Evolutionary conservation across 2,888 invertebrate species (phyloP).

Genomic region (Mesodorylaimus sp.): DNA sequence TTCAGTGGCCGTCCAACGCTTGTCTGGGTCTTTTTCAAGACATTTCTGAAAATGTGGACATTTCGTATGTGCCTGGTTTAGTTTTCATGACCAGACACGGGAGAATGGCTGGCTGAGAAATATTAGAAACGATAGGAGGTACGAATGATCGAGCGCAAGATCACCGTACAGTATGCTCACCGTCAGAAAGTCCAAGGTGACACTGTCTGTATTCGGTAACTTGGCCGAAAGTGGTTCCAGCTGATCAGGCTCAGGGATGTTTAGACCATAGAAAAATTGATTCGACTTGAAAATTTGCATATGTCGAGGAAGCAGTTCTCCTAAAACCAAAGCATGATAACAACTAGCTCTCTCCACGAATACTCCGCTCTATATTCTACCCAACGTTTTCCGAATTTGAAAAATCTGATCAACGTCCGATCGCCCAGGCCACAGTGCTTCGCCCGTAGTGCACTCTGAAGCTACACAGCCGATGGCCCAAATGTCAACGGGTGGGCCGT

Average conservation of each 20-base stretch:
- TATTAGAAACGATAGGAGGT: too few relatives aligned
- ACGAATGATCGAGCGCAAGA: too few relatives aligned
- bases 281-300: conserved; percentile 88
- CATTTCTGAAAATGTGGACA: conserved; percentile 52
- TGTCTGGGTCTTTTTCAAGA: conserved; percentile 75
- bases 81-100: too few relatives aligned
- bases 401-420: conserved; percentile 95
- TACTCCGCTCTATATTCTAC: too few relatives aligned
- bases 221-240: conserved; percentile 63
- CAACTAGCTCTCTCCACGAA: too few relatives aligned
- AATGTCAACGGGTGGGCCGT: conserved; percentile 61
- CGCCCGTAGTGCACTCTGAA: conserved; percentile 45
- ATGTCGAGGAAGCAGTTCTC: conserved; percentile 77
- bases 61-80: too few relatives aligned
- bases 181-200: conserved; percentile 63
- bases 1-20: conserved; percentile 77
- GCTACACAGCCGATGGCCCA: conserved; percentile 71
- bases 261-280: conserved; percentile 78
- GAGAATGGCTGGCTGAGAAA: too few relatives aligned
- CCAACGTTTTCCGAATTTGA: conserved; percentile 77
- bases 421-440: conserved; percentile 92
- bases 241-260: conserved; percentile 70
- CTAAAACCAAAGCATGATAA: too few relatives aligned
- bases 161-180: conserved; percentile 38
- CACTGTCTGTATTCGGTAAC: conserved; percentile 52